Evolutionary conservation across 1,140 invertebrate genomes (phyloP), one percentile per base, ranked within the genome.

Genomic region (Heterodera schachtii): DNA sequence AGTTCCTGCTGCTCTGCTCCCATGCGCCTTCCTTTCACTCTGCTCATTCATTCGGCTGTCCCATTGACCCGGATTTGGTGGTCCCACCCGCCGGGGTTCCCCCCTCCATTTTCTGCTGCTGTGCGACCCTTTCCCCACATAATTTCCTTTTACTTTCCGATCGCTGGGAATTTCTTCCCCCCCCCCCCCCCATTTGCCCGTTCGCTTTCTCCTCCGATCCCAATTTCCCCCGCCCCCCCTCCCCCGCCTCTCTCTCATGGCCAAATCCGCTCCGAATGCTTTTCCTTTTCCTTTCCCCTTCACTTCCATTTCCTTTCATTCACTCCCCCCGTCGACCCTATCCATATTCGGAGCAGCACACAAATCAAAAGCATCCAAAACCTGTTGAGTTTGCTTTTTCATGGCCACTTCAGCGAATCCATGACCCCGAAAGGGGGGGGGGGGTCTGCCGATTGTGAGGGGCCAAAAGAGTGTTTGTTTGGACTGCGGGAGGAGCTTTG

Each of bases 141-240:
- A 13, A 60, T 60, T 60, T 60, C 57, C 57, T 60, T 60, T 60
- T 60, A 60, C 57, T 60, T 60, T 60, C 57, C 57, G 57, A 60
- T 60, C 57, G 57, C 13, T 4, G 57, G 57, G 13, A 60, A 60
- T 60, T 6, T 60, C 57, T 60, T 60, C 57, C 13, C 9, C 57
- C 6, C 57, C 57, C 57, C 57, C 57, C 57, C 11, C 57, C 57
- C 57, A 60, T 19, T 16, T 16, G 57, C 16, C 57, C 57, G 13
- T 60, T 60, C 57, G 57, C 57, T 60, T 60, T 60, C 57, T 19
- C 49, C 49, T 11, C 57, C 57, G 57, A 60, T 60, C 16, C 13
- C 57, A 60, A 60, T 60, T 60, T 19, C 3, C 57, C 16, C 57
- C 16, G 1, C 57, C 11, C 57, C 57, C 57, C 13, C 16, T 16